Conservation (phyloP, 2,797 vertebrate species). For the Pipistrellus pipistrellus region DNA sequence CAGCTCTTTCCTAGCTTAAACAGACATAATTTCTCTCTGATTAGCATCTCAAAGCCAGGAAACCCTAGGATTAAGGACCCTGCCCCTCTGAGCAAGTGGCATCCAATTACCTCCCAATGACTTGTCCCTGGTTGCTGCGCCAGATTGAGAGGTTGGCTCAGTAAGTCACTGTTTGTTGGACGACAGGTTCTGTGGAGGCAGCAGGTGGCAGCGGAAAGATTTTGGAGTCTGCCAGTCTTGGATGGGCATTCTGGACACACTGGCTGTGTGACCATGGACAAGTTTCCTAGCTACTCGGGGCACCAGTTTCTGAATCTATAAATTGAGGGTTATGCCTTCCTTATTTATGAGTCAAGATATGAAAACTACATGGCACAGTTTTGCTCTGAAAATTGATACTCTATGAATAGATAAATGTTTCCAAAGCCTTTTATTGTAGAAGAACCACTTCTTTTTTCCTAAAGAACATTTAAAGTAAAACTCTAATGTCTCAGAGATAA, state of each 20-base stretch:
- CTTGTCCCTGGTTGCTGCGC: constrained; percentile 61
- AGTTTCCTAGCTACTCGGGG: background rate
- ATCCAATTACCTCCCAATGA: constrained; percentile 84
- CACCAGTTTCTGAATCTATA: background rate
- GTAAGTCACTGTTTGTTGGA: background rate
- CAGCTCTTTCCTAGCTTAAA: constrained; percentile 83
- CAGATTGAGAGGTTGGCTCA: background rate
- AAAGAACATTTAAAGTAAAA: constrained; percentile 16
- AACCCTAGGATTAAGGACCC: constrained; percentile 90
- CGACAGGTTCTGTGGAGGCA: background rate
- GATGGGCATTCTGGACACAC: background rate
- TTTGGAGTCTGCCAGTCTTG: background rate
- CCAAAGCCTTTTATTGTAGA: background rate
- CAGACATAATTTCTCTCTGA: constrained; percentile 87
- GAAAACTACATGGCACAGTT: background rate
- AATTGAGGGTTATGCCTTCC: background rate
- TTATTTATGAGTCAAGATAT: constrained; percentile 12
- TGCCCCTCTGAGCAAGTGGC: constrained; percentile 81
- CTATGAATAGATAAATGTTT: background rate
- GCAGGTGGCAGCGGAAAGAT: background rate
- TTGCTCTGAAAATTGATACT: background rate
- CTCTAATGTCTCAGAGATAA: background rate
- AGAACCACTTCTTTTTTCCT: background rate
- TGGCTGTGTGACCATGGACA: background rate
- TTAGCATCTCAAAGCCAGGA: constrained; percentile 86